These are phyloP conservation scores for Meriones psammophilus DNA, from an alignment of 2,797 vertebrate species.

Conservation along the genomic window DNA sequence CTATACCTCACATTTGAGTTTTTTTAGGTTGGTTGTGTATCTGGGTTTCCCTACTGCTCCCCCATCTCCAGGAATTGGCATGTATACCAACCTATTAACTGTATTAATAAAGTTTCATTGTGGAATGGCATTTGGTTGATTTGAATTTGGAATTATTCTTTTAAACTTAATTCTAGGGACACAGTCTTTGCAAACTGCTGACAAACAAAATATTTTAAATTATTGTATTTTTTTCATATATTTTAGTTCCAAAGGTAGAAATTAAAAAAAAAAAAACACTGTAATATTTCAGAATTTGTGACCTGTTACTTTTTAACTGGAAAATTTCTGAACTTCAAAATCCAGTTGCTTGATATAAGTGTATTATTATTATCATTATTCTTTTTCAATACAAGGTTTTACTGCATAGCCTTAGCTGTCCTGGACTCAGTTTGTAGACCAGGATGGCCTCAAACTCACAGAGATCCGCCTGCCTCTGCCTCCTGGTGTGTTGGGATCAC, in stretches of 20 bases:
- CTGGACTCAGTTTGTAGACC: too few relatives aligned
- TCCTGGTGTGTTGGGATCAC: too few relatives aligned
- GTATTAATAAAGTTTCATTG: background rate
- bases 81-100: background rate
- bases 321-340: constrained; percentile 1
- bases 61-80: background rate
- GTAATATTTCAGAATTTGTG: background rate
- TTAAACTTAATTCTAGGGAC: background rate
- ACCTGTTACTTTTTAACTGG: constrained; percentile 7
- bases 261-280: background rate
- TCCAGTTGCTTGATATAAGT: background rate
- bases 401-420: too few relatives aligned
- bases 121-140: background rate
- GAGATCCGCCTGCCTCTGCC: too few relatives aligned
- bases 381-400: too few relatives aligned
- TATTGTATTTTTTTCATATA: background rate
- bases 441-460: too few relatives aligned
- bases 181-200: background rate
- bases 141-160: background rate
- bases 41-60: background rate
- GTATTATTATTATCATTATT: too few relatives aligned
- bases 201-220: background rate
- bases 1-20: background rate
- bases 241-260: background rate
- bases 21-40: background rate